Percentiles rank a stretch among this genome's conserved stretches.
Conservation (phyloP, 2,888 invertebrate species). For the Meteorus colon region DNA sequence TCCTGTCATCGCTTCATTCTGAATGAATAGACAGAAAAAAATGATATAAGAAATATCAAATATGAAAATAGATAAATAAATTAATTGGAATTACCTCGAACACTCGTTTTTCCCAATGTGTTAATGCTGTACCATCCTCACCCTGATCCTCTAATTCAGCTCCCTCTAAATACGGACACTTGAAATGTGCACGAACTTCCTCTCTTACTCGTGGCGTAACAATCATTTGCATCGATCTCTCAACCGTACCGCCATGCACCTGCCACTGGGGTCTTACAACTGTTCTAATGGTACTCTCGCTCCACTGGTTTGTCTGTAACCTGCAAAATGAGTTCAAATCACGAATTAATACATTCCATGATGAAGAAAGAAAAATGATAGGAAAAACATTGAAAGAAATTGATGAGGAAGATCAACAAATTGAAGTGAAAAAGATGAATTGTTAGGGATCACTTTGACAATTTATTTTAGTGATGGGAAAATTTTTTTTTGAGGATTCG, state of each 20-base stretch:
- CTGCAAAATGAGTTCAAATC: slow-evolving; percentile 73
- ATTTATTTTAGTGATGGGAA: no score
- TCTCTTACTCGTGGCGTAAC: slow-evolving; percentile 92
- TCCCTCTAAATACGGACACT: slow-evolving; percentile 90
- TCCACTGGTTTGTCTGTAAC: slow-evolving; percentile 95
- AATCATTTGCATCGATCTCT: slow-evolving; percentile 86
- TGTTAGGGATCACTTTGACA: no score
- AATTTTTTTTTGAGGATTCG: no score
- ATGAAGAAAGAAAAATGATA: neutral
- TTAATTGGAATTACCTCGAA: slow-evolving; percentile 84
- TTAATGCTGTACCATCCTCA: slow-evolving; percentile 95
- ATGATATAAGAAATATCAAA: neutral
- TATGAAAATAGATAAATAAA: neutral
- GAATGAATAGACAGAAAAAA: slow-evolving; percentile 40
- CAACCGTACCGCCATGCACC: slow-evolving; percentile 84
- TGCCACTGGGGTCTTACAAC: slow-evolving; percentile 84
- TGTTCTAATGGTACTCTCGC: slow-evolving; percentile 87
- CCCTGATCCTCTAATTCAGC: slow-evolving; percentile 99
- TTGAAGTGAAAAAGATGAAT: neutral
- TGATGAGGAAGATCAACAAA: neutral
- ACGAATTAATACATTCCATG: neutral
- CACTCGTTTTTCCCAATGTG: slow-evolving; percentile 99
- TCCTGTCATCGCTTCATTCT: slow-evolving; percentile 99
- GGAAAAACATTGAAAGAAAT: neutral
- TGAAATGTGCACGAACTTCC: slow-evolving; percentile 92